These are phyloP conservation scores for Coleophora flavipennella DNA, from an alignment of 2,888 invertebrate species.

Conservation along the genomic window DNA sequence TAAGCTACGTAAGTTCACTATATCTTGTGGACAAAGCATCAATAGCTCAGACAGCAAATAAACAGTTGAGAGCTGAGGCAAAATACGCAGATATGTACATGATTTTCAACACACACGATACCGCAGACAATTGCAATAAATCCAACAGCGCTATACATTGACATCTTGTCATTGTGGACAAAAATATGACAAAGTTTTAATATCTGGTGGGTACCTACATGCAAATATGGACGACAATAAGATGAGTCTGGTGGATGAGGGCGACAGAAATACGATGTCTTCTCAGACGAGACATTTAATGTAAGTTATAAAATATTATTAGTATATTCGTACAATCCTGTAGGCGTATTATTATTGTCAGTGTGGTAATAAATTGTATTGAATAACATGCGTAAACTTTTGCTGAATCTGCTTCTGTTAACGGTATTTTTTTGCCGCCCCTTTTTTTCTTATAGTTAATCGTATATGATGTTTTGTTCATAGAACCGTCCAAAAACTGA, in stretches of 20 bases:
- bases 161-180: conserved; percentile 49
- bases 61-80: conserved; percentile 23
- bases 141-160: conserved; percentile 42
- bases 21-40: conserved; percentile 15
- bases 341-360: conserved; percentile 36
- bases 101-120: conserved; percentile 35
- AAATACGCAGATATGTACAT: conserved; percentile 33
- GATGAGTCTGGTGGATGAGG: conserved; percentile 54
- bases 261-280: conserved; percentile 64
- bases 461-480: too few relatives aligned
- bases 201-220: conserved; percentile 33
- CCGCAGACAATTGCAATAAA: conserved; percentile 43
- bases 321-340: conserved; percentile 21
- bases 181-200: conserved; percentile 59
- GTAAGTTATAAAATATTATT: conserved; percentile 40
- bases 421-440: too few relatives aligned
- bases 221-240: conserved; percentile 43
- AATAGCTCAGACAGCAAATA: conserved; percentile 4
- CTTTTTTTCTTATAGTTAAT: too few relatives aligned
- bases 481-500: too few relatives aligned
- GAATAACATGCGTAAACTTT: too few relatives aligned
- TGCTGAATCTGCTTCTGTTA: too few relatives aligned
- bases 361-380: too few relatives aligned
- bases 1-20: neutral
- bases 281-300: conserved; percentile 39